Evolutionary conservation across 2,888 invertebrate species (phyloP).

Genomic region (Aphidoletes aphidimyza): DNA sequence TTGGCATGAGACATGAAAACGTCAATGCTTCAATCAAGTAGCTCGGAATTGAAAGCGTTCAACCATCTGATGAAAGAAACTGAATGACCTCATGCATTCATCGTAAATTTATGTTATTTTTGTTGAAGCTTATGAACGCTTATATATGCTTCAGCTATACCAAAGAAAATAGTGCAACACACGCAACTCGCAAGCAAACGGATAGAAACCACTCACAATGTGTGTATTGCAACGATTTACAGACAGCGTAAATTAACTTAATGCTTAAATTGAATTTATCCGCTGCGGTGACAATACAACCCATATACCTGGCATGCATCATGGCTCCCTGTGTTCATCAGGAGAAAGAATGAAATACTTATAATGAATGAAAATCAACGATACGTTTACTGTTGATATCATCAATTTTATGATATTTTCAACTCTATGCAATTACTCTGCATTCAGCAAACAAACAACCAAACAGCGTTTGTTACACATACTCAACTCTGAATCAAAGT

Average conservation of each 20-base stretch:
- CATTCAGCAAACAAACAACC: too few relatives aligned
- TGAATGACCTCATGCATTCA: constrained; percentile 4
- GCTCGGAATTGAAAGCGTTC: not conserved
- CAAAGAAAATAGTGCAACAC: too few relatives aligned
- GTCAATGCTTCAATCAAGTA: not conserved
- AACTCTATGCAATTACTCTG: too few relatives aligned
- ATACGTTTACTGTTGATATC: constrained; percentile 3
- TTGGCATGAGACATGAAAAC: not conserved
- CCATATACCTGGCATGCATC: not conserved
- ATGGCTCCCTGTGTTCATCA: too few relatives aligned
- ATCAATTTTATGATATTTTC: not conserved
- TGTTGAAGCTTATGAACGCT: not conserved
- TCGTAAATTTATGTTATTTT: constrained; percentile 11
- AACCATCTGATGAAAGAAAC: not conserved
- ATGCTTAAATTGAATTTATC: constrained; percentile 49
- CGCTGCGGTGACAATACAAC: constrained; percentile 5
- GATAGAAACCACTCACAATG: too few relatives aligned
- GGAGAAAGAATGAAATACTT: not conserved
- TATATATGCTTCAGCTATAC: not conserved
- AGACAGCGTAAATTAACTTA: constrained; percentile 19
- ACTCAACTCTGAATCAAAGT: too few relatives aligned
- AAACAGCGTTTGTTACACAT: too few relatives aligned
- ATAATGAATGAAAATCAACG: not conserved
- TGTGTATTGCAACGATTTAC: not conserved
- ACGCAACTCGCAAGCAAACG: too few relatives aligned